A percentile compares a stretch with the other conserved stretches of the same genome.
Evolutionary conservation across 2,113 vertebrate genomes (phyloP).

Genomic region (Phoenicopterus ruber): DNA sequence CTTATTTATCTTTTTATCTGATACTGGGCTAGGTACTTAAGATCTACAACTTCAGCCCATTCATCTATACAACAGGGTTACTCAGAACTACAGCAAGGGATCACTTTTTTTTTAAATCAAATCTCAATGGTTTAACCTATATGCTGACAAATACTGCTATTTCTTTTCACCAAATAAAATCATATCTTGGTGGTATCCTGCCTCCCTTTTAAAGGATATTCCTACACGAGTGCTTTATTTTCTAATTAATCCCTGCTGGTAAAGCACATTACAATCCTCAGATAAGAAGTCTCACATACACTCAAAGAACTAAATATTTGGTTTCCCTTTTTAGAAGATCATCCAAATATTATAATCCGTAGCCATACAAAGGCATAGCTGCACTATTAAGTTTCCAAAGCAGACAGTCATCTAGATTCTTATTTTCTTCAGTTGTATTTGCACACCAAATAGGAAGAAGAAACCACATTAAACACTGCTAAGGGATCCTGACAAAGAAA

Average conservation of each 20-base stretch:
- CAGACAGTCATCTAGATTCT: neutral
- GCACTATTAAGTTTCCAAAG: neutral
- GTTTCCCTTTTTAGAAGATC: neutral
- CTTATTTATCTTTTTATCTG: neutral
- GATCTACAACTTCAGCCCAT: neutral
- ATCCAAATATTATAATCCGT: neutral
- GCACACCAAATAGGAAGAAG: neutral
- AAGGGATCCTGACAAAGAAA: neutral
- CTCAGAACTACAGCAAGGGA: neutral
- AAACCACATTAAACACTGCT: neutral
- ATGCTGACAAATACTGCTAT: neutral
- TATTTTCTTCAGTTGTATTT: conserved; percentile 1
- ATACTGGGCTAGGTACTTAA: neutral
- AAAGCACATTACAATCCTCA: neutral
- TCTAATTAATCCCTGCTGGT: neutral
- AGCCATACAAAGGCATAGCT: neutral
- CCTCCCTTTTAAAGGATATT: neutral
- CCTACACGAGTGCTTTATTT: neutral
- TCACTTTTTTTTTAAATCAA: neutral
- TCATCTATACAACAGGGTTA: neutral
- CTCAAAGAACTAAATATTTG: neutral
- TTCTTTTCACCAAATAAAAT: neutral
- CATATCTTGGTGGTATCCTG: neutral
- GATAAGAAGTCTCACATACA: neutral
- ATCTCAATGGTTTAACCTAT: neutral